Conservation (phyloP, 1,140 invertebrate species). For the Thaumetopoea pityocampa region DNA sequence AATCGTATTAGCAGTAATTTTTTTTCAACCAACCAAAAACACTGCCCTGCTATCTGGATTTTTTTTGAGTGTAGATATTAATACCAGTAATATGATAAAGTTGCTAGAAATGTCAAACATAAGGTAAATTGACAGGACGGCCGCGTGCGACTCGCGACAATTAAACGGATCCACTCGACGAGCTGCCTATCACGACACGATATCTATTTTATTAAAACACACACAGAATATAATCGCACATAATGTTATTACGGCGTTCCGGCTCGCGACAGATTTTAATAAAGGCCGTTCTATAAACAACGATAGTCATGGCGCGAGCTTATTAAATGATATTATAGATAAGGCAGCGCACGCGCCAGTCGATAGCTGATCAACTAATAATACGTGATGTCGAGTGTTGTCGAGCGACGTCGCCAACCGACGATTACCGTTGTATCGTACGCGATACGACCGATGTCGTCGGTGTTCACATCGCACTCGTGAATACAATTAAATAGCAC, state of each 20-base stretch:
- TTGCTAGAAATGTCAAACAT: too few relatives aligned
- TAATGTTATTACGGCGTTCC: constrained; percentile 16
- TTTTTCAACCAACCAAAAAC: too few relatives aligned
- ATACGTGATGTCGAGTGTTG: constrained; percentile 12
- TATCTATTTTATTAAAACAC: constrained; percentile 19
- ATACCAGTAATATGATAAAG: not conserved
- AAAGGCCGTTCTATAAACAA: constrained; percentile 11
- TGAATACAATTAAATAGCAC: too few relatives aligned
- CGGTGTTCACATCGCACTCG: too few relatives aligned
- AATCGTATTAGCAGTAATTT: too few relatives aligned
- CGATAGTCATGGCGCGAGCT: constrained; percentile 13
- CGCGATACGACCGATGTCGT: too few relatives aligned
- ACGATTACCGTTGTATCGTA: not conserved
- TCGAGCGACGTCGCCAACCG: constrained; percentile 5
- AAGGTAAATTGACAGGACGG: not conserved
- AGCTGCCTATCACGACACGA: not conserved
- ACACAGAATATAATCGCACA: constrained; percentile 16
- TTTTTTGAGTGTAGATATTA: constrained; percentile 4
- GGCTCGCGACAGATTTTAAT: constrained; percentile 25
- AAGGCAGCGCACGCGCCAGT: constrained; percentile 12
- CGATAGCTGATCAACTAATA: constrained; percentile 28
- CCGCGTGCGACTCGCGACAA: constrained; percentile 2
- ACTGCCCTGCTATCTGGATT: too few relatives aligned
- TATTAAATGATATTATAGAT: constrained; percentile 24
- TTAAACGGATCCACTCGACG: constrained; percentile 8